Evolutionary conservation across 2,888 invertebrate genomes (phyloP), one percentile per base, ranked within the genome.

Genomic region (Orthosia gracilis): DNA sequence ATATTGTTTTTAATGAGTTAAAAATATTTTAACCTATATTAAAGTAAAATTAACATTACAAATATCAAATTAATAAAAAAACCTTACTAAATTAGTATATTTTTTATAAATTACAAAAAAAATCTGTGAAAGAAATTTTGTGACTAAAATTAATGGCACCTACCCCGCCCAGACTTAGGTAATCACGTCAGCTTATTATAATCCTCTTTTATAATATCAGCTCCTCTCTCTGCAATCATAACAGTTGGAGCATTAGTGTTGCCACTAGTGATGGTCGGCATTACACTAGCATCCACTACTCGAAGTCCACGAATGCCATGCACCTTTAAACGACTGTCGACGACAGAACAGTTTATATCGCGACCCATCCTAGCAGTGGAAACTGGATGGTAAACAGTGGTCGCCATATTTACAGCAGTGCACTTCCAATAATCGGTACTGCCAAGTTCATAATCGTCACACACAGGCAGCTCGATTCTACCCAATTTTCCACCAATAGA

Each of bases 161-260:
- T 26, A 26, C 3, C 26, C 26, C 26, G 0, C 3, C 26, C 3
- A 26, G 4, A 26, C 3, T 26, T 26, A 26, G 26, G 26, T 26
- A 4, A 26, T 26, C 26, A 4, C 26, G 3, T 4, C 4, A 26
- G 26, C 26, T 26, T 26, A 26, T 26, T 26, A 68, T 84, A 78
- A 65, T 88, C 87, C 65, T 85, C 77, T 58, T 88, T 88, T 17
- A 88, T 80, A 23, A 88, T 23, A 68, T 88, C 87, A 0, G 85
- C 78, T n/a, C 76, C 87, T 78, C 87, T 85, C 40, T 98, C 98
- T 0, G 97, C 98, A 61, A 98, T 98, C 98, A 98, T 98, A n/a
- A 98, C 97, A 0, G 97, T 96, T 0, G 98, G 97, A 0, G 97
- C 98, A 89, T 98, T 98, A 0, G 98, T 98, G 90, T 98, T 98